Conservation (phyloP, 2,113 vertebrate species). For the Halichoerus grypus region DNA sequence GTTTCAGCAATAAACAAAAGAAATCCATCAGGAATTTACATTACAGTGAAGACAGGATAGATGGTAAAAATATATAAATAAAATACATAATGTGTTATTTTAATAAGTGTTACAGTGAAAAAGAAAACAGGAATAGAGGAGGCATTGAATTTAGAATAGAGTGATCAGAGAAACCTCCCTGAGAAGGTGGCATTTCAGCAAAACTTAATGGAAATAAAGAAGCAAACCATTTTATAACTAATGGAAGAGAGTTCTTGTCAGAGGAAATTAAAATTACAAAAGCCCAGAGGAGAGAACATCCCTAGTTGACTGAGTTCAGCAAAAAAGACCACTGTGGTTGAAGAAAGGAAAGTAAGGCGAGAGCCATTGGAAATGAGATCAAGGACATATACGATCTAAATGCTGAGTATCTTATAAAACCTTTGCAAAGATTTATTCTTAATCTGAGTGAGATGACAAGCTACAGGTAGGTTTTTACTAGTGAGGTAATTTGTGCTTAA, state of each 20-base stretch:
- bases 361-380: not conserved
- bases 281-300: not conserved
- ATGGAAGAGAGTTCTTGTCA: not conserved
- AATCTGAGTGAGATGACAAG: not conserved
- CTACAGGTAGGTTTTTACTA: not conserved
- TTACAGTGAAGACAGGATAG: not conserved
- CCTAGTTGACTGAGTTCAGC: not conserved
- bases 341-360: not conserved
- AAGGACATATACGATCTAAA: not conserved
- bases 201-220: constrained; percentile 46
- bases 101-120: not conserved
- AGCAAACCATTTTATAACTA: not conserved
- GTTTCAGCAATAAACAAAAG: constrained; percentile 9
- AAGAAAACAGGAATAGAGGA: not conserved
- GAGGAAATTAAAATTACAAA: not conserved
- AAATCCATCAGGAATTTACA: not conserved
- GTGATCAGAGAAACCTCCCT: not conserved
- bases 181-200: not conserved
- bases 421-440: not conserved
- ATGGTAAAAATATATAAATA: not conserved
- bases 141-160: not conserved
- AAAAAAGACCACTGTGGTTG: not conserved
- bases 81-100: not conserved
- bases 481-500: not conserved
- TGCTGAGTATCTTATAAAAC: not conserved